phyloP scores from a whole-genome alignment of 2,888 invertebrate genomes.

The Epinotia brunnichana region DNA sequence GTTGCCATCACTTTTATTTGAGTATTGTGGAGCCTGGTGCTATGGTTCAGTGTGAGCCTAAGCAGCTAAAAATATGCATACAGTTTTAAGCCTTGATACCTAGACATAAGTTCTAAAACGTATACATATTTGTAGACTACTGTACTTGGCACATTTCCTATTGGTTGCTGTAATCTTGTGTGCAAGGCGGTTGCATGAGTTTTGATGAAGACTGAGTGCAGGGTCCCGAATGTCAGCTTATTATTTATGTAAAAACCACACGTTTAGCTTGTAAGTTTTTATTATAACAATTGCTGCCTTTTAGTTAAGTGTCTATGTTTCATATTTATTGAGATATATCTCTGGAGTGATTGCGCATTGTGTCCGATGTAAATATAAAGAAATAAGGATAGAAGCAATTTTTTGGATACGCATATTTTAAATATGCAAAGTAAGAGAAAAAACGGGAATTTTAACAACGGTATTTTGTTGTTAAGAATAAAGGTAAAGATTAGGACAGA shows the following conservation, averaged over 20 bases:
- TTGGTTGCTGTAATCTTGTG: not conserved
- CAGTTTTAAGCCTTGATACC: not conserved
- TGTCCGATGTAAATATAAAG: conserved; percentile 34
- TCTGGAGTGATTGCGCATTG: conserved; percentile 41
- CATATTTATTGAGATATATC: conserved; percentile 60
- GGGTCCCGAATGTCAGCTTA: conserved; percentile 57
- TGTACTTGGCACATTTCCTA: conserved; percentile 19
- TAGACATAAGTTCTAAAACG: not conserved
- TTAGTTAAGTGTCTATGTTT: conserved; percentile 62
- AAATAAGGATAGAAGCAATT: not conserved
- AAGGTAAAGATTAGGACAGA: too few relatives aligned
- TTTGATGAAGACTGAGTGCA: conserved; percentile 62
- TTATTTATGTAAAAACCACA: conserved; percentile 51
- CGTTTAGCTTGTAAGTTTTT: conserved; percentile 61
- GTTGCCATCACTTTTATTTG: conserved; percentile 1
- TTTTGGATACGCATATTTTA: not conserved
- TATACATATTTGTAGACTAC: conserved; percentile 7
- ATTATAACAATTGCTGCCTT: conserved; percentile 61
- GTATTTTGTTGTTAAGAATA: not conserved
- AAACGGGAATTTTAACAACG: not conserved
- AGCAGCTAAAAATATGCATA: conserved; percentile 12
- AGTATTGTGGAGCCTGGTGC: conserved; percentile 34
- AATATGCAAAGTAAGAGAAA: not conserved
- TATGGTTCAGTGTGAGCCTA: conserved; percentile 11
- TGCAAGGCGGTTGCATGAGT: conserved; percentile 20